Evolutionary conservation across 2,113 vertebrate genomes (phyloP).

Genomic region (Anhinga rufa): DNA sequence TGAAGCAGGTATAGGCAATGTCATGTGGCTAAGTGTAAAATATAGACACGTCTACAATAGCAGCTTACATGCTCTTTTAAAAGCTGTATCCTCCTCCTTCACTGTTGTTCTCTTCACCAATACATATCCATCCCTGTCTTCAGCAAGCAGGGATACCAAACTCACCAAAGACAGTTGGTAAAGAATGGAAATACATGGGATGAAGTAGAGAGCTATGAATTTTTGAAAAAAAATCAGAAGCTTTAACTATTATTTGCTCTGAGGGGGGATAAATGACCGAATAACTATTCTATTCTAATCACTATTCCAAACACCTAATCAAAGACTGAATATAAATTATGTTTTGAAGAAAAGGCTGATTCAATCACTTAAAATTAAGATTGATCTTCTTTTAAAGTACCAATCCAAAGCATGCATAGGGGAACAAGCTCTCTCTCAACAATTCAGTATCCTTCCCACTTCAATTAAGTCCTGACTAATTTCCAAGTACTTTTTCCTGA

Average conservation of each 20-base stretch:
- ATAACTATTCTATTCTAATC: neutral
- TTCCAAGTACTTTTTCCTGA: slow-evolving; percentile 30
- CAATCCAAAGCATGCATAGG: neutral
- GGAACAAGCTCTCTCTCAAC: neutral
- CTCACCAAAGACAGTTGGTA: neutral
- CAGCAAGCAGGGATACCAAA: neutral
- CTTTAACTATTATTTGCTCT: neutral
- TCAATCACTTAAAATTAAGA: neutral
- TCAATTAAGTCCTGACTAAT: slow-evolving; percentile 28
- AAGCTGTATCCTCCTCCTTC: neutral
- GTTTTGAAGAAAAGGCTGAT: slow-evolving; percentile 5
- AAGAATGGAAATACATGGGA: neutral
- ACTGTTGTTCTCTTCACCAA: neutral
- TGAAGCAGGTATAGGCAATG: neutral
- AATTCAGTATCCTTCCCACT: neutral
- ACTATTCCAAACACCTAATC: neutral
- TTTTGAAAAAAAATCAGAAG: neutral
- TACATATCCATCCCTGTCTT: fast-evolving
- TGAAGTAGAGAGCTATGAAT: neutral
- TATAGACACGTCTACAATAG: neutral
- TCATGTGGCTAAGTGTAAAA: neutral
- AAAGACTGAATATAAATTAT: neutral
- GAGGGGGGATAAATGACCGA: neutral
- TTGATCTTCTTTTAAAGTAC: neutral
- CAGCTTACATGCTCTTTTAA: neutral